These are phyloP conservation scores for Pachymerium ferrugineum DNA, from an alignment of 2,888 invertebrate genomes.

Conservation along the genomic window DNA sequence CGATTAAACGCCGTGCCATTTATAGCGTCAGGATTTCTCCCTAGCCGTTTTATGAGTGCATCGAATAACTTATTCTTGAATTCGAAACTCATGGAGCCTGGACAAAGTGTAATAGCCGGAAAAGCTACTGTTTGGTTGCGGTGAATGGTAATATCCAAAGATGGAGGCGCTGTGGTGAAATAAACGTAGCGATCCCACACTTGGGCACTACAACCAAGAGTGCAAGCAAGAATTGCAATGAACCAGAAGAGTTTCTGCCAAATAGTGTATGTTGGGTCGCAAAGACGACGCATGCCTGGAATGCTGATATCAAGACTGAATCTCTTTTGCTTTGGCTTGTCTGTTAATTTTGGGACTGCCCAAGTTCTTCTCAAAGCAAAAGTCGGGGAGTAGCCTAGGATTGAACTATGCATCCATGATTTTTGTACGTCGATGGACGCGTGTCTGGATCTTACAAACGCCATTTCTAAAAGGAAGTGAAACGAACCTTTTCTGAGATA, in stretches of 20 bases:
- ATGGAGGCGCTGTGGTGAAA: background rate
- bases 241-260: background rate
- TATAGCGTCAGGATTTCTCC: background rate
- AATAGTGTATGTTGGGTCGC: background rate
- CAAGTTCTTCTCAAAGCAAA: background rate
- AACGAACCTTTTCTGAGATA: too few relatives aligned
- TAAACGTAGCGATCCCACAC: background rate
- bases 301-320: background rate
- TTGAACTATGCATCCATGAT: background rate
- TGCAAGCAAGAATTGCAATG: background rate
- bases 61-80: background rate
- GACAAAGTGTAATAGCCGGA: background rate
- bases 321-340: too few relatives aligned
- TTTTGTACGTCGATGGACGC: background rate
- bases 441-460: background rate
- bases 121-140: slow-evolving; percentile 10
- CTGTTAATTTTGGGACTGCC: background rate
- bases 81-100: background rate
- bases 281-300: slow-evolving; percentile 4
- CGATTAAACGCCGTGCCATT: background rate
- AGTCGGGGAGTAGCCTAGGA: background rate
- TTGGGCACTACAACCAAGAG: background rate
- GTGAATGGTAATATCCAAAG: background rate
- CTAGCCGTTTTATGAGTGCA: background rate
- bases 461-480: too few relatives aligned